Base-by-base conservation (phyloP, 1,140 invertebrate species). In the Euura lappo region DNA sequence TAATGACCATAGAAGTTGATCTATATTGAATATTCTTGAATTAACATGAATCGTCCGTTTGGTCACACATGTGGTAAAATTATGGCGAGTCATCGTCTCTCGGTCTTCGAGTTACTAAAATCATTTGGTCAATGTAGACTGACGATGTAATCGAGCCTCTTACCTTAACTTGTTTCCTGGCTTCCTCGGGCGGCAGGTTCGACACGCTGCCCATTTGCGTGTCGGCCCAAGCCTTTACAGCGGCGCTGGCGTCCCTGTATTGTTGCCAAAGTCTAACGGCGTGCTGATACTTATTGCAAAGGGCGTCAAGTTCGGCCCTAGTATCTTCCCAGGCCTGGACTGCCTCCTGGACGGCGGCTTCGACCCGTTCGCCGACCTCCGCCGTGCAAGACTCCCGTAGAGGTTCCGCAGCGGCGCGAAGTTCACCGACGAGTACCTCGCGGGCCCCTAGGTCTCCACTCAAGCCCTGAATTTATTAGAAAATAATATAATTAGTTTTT, bases 191-290 rank as follows among this genome's bases (percentile, higher is more conserved):
- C 69, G 90, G 87, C 72, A 93, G 84, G 76, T 91, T 89, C 65
- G 90, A 89, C 68, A 92, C 88, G 46, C 84, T 87, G 71, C 90
- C 90, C 86, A 93, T 93, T 83, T 93, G 92, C 75, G 90, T 90
- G 79, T 94, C 93, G 51, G 92, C 91, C 89, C 92, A 94, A 71
- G 88, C 90, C 70, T 92, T 91, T 65, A 95, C 91, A 4, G 91
- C 89, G n/a, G 93, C 92, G 47, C 92, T 93, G 2, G 93, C 92
- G 78, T 94, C 93, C 43, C 92, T 88, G 85, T 95, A 95, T 68
- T 92, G 89, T 78, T 92, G 88, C 94, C 94, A 96, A 46, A 95
- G 88, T 45, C 91, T 90, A 66, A 94, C 93, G 3, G 94, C 94
- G 82, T 92, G 86, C 86, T 94, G 91, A 85, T 86, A 92, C 85